Evolutionary conservation across 2,888 invertebrate genomes (phyloP).

Genomic region (Cenopis cana): DNA sequence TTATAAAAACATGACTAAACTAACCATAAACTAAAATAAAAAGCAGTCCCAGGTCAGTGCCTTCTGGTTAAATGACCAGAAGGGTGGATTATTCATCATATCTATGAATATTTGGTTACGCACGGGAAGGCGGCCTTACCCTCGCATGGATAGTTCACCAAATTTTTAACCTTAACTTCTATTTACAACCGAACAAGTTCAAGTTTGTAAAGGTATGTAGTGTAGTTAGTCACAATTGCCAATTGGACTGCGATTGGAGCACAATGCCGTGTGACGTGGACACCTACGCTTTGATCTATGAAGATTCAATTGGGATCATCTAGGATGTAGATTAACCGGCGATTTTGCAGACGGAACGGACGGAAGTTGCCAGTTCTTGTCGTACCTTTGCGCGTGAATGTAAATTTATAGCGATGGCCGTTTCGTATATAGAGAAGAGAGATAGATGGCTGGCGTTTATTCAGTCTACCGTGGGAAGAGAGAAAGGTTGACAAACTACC

Average conservation of each 20-base stretch:
- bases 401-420: neutral
- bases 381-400: neutral
- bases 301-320: conserved; percentile 10
- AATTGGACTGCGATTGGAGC: conserved; percentile 9
- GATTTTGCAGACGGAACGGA: neutral
- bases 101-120: too few relatives aligned
- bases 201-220: conserved; percentile 9
- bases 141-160: too few relatives aligned
- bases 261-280: conserved; percentile 13
- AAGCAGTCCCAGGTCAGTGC: too few relatives aligned
- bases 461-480: neutral
- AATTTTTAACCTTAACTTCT: neutral
- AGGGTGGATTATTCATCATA: too few relatives aligned
- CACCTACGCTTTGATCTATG: conserved; percentile 18
- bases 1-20: too few relatives aligned
- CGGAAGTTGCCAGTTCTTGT: conserved; percentile 12
- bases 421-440: neutral
- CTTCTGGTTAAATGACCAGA: too few relatives aligned
- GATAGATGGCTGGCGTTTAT: neutral
- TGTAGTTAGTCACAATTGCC: conserved; percentile 7
- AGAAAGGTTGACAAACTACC: too few relatives aligned
- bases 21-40: too few relatives aligned
- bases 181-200: conserved; percentile 7
- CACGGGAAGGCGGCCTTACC: too few relatives aligned
- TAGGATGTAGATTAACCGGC: neutral